phyloP scores from a whole-genome alignment of 2,888 invertebrate genomes.

The Caenorhabditis sp. region DNA sequence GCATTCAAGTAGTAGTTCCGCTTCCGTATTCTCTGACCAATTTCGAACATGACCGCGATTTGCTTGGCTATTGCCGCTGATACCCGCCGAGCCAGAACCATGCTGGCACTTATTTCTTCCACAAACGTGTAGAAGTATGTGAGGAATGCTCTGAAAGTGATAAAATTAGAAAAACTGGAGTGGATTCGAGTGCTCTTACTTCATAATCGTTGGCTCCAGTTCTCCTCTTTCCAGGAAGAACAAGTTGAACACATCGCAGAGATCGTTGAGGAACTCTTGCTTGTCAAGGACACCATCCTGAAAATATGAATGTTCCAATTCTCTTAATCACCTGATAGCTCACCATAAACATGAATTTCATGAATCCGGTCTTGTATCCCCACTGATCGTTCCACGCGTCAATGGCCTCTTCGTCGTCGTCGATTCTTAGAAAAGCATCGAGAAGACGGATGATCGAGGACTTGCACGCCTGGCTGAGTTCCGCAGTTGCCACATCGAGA shows the following conservation, averaged over 20 bases:
- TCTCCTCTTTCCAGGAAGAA: constrained; percentile 27
- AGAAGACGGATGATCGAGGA: too few species aligned
- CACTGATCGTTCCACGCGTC: constrained; percentile 39
- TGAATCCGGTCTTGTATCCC: constrained; percentile 46
- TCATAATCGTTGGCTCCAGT: not conserved
- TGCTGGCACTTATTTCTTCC: too few species aligned
- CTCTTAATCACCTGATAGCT: too few species aligned
- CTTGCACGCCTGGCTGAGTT: constrained; percentile 33
- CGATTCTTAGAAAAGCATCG: not conserved
- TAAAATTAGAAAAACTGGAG: not conserved
- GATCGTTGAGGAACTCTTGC: constrained; percentile 75
- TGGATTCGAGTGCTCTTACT: constrained; percentile 6
- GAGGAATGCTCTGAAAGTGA: constrained; percentile 36
- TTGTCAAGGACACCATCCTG: constrained; percentile 75
- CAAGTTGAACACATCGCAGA: constrained; percentile 69
- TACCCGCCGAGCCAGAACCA: too few species aligned
- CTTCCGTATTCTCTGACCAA: too few species aligned
- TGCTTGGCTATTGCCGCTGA: too few species aligned
- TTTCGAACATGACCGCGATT: too few species aligned
- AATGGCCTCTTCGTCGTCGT: constrained; percentile 6
- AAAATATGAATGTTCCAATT: constrained; percentile 7
- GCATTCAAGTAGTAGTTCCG: too few species aligned
- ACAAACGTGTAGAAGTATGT: constrained; percentile 31
- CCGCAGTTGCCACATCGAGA: constrained; percentile 26
- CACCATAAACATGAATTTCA: constrained; percentile 50